These are phyloP conservation scores for Hippopotamyrus pictus DNA, from an alignment of 2,797 vertebrate species.

Conservation along the genomic window DNA sequence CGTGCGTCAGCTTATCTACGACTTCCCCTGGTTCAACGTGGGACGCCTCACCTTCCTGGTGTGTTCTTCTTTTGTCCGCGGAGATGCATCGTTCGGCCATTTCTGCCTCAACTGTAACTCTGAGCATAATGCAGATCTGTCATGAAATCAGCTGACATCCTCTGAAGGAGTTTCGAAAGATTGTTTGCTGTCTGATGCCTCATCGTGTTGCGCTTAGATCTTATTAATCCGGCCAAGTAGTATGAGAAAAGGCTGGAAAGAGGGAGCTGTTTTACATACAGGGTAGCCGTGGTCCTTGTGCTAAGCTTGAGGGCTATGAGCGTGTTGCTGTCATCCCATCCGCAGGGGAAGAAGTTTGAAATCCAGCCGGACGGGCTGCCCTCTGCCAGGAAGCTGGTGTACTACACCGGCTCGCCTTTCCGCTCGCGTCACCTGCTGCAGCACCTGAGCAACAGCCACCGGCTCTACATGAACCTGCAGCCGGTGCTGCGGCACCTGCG, in stretches of 20 bases:
- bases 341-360: constrained; percentile 83
- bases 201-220: not conserved
- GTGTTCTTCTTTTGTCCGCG: constrained; percentile 29
- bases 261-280: not conserved
- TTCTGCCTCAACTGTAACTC: not conserved
- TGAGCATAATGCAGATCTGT: not conserved
- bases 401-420: constrained; percentile 77
- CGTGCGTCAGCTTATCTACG: constrained; percentile 70
- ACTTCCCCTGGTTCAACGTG: constrained; percentile 82
- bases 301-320: not conserved
- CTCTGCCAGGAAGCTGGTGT: constrained; percentile 77
- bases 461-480: constrained; percentile 75
- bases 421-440: constrained; percentile 77
- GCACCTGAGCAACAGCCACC: constrained; percentile 79
- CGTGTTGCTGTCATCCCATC: not conserved
- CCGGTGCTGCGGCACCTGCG: constrained; percentile 71
- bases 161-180: not conserved
- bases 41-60: constrained; percentile 85
- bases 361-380: constrained; percentile 84
- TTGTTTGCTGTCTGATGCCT: not conserved
- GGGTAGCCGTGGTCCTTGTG: not conserved
- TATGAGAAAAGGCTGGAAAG: not conserved
- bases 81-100: not conserved
- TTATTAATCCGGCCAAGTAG: not conserved
- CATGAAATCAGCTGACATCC: not conserved